Evolutionary conservation across 1,140 invertebrate species (phyloP), one percentile per base, ranked within the genome.

Genomic region (Coptotermes formosanus): DNA sequence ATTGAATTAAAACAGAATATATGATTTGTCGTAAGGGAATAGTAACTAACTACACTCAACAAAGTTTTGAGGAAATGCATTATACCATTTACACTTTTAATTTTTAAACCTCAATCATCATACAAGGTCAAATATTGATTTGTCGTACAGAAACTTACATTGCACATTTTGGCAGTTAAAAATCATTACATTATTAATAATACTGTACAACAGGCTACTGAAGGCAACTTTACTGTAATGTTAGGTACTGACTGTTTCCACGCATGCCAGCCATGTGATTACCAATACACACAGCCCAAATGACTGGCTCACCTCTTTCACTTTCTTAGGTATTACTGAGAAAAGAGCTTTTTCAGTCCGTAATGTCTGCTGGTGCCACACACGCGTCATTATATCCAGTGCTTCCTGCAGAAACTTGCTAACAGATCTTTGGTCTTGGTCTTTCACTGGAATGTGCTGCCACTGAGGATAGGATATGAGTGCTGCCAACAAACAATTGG

Each of bases 361-460:
- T 11, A 91, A 87, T 3, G 91, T 91, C 92, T 89, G 88, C 19
- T 88, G 93, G 90, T 92, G 94, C 91, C 91, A 92, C 82, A 92
- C 93, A 87, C 92, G 93, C 8, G 94, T 94, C 11, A 97, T 90
- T 85, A 97, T 96, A 55, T 94, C 93, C 55, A 96, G 94, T 0
- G 96, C 95, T 8, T 95, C 94, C 0, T 94, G 94, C 3, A 97
- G 90, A 86, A 97, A 96, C 86, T 96, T 95, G 81, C 95, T 95
- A 12, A 96, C 95, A 88, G 97, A 96, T 1, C 94, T 94, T 82
- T 95, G 94, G 89, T 97, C 96, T 89, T 97, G 95, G 89, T 96
- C 95, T 87, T 93, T 93, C 0, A 94, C 94, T 8, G 95, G 94
- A 90, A 96, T 95, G 88, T 95, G 94, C 69, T 94, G 93, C 96